phyloP scores from a whole-genome alignment of 2,888 invertebrate species.

The Saturnia pavonia region DNA sequence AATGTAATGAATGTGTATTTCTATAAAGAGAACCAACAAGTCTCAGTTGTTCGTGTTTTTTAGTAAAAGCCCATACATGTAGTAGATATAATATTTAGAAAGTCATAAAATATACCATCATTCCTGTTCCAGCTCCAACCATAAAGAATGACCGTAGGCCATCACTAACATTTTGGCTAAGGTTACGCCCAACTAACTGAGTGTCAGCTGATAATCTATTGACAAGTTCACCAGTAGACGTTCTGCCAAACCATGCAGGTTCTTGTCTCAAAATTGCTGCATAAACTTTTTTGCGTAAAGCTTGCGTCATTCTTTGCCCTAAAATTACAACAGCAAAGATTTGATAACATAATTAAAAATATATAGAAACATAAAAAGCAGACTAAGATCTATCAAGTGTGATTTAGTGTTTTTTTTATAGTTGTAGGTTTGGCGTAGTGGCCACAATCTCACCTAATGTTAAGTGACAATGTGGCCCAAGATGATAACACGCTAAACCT shows the following conservation, averaged over 20 bases:
- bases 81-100: not conserved
- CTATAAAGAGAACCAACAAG: too few species aligned
- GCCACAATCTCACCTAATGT: too few species aligned
- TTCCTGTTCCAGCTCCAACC: slow-evolving; percentile 92
- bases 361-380: not conserved
- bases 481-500: too few species aligned
- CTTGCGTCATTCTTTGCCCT: slow-evolving; percentile 94
- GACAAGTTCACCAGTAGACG: slow-evolving; percentile 94
- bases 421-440: too few species aligned
- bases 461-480: too few species aligned
- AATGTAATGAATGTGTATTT: too few species aligned
- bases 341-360: not conserved
- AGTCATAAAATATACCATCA: slow-evolving; percentile 88
- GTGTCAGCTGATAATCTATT: slow-evolving; percentile 96
- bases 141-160: slow-evolving; percentile 94
- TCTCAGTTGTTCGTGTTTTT: too few species aligned
- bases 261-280: slow-evolving; percentile 92
- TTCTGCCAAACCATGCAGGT: slow-evolving; percentile 94
- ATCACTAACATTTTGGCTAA: slow-evolving; percentile 97
- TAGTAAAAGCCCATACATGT: too few species aligned
- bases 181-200: slow-evolving; percentile 93
- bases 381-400: not conserved
- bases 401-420: not conserved
- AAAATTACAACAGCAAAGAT: slow-evolving; percentile 37
- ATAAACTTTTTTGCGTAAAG: slow-evolving; percentile 89